Percentiles rank a stretch among this genome's conserved stretches.
Evolutionary conservation across 2,113 vertebrate species (phyloP).

Genomic region (Nesogale talazaci): DNA sequence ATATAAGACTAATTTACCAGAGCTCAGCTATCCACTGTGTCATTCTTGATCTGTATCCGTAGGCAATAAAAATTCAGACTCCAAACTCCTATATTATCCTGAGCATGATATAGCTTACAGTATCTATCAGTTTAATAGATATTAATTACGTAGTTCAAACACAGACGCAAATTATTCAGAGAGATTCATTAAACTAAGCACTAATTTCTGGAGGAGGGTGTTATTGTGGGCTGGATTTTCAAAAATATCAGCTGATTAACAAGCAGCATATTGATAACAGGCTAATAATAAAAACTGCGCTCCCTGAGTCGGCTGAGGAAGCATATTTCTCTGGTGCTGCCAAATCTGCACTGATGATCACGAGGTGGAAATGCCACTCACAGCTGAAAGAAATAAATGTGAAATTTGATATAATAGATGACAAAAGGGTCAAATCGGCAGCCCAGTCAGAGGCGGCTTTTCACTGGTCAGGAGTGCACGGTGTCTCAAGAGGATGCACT

Average conservation of each 20-base stretch:
- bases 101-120: not conserved
- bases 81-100: not conserved
- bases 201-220: not conserved
- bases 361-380: not conserved
- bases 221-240: not conserved
- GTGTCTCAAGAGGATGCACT: not conserved
- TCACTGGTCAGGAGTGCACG: not conserved
- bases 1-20: not conserved
- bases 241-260: constrained; percentile 18
- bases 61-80: constrained; percentile 39
- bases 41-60: constrained; percentile 17
- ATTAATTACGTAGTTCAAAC: constrained; percentile 14
- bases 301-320: constrained; percentile 5
- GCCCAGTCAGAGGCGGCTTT: not conserved
- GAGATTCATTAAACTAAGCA: constrained; percentile 2
- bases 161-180: not conserved
- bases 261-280: not conserved
- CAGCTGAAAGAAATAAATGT: constrained; percentile 11
- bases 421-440: not conserved
- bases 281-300: constrained; percentile 4
- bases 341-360: not conserved
- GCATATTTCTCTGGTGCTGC: not conserved
- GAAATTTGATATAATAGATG: constrained; percentile 2
- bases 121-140: not conserved
- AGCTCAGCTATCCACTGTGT: no score